Evolutionary conservation across 2,113 vertebrate species (phyloP), one percentile per base, ranked within the genome.

Genomic region (Guaruba guarouba): DNA sequence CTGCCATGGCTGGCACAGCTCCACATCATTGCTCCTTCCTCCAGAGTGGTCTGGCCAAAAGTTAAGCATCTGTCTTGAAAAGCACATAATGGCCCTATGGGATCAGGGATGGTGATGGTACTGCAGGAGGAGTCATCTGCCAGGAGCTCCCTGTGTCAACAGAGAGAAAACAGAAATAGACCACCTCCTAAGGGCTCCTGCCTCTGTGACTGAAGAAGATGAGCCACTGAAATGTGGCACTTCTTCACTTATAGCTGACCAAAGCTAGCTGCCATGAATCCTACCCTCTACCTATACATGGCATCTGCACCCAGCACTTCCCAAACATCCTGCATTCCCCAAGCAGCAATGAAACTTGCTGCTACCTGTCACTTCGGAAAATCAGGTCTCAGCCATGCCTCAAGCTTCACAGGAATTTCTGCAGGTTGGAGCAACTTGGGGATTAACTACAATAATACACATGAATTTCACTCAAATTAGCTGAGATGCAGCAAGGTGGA

Each of bases 351-450:
- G 44, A 92, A 95, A 89, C 93, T 86, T 87, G 79, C 88, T 77
- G 59, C 54, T 93, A 80, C 92, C 79, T 39, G 89, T 84, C 64
- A 84, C 89, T 92, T 91, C 3, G 1, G 52, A 75, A 93, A 92
- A 55, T n/a, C 88, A 71, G 57, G 51, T 86, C 77, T 92, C 59
- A 93, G 73, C 69, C 52, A 23, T 75, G 43, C 55, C 77, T 92
- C 43, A 61, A 43, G 49, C 66, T 89, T 86, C 33, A 49, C 28
- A 37, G 66, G 77, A 95, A 86, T 89, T 89, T 93, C 75, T 95
- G 91, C 96, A 93, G 70, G 91, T 79, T 82, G 62, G 77, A 96
- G 89, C 93, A 95, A 23, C 93, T 37, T 62, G 41, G 69, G 77
- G 91, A 93, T 95, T 95, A 96, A 28, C 14, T 64, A 82, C 17